Evolutionary conservation across 2,888 invertebrate species (phyloP).

Genomic region (Lycaena phlaeas): DNA sequence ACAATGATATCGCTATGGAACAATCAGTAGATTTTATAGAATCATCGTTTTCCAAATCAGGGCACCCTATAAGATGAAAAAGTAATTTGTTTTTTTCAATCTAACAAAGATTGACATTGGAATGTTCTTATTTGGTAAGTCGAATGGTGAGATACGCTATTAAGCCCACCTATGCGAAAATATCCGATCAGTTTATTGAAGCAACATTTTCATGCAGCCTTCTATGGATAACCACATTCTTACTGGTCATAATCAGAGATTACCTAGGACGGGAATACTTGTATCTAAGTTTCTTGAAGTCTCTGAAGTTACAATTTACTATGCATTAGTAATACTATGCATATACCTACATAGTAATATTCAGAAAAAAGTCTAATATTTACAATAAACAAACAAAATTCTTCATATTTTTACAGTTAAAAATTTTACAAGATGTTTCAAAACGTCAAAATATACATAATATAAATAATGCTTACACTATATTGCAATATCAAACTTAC

Average conservation of each 20-base stretch:
- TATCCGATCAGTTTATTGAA: conserved; percentile 25
- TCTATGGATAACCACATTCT: neutral
- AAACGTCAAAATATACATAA: too few relatives aligned
- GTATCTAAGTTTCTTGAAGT: too few relatives aligned
- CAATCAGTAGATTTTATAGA: conserved; percentile 55
- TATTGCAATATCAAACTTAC: too few relatives aligned
- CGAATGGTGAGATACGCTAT: conserved; percentile 42
- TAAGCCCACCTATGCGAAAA: conserved; percentile 33
- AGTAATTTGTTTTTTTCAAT: conserved; percentile 48
- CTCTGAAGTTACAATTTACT: too few relatives aligned
- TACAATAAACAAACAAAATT: too few relatives aligned
- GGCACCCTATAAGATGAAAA: conserved; percentile 47
- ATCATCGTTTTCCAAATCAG: conserved; percentile 44
- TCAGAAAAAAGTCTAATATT: too few relatives aligned
- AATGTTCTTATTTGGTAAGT: conserved; percentile 43
- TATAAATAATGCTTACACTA: too few relatives aligned
- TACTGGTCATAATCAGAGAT: neutral
- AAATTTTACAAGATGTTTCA: too few relatives aligned
- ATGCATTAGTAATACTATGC: too few relatives aligned
- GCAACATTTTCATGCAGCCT: neutral
- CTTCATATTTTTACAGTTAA: too few relatives aligned
- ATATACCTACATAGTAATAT: too few relatives aligned
- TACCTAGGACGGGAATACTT: too few relatives aligned
- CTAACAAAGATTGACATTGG: conserved; percentile 51
- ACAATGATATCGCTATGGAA: conserved; percentile 41